These are phyloP conservation scores for Ypsolopha sequella DNA, from an alignment of 2,888 invertebrate genomes.

Conservation along the genomic window DNA sequence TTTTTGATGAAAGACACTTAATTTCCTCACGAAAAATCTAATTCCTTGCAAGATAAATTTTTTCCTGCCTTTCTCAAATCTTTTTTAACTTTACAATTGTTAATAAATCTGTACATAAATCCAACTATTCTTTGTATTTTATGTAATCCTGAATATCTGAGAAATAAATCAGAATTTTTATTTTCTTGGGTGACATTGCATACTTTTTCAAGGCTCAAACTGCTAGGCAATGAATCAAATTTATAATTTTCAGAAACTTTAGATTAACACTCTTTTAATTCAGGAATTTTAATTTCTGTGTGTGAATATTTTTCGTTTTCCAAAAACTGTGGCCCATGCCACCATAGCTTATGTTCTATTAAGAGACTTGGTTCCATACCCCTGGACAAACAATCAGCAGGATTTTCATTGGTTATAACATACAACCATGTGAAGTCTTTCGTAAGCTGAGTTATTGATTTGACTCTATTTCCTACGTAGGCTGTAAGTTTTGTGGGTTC, in stretches of 20 bases:
- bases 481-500: slow-evolving; percentile 6
- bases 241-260: neutral
- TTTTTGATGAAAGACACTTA: neutral
- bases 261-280: neutral
- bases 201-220: neutral
- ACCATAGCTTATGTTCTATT: slow-evolving; percentile 3
- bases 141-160: neutral
- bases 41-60: neutral
- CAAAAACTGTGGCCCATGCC: slow-evolving; percentile 3
- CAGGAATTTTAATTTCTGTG: too few relatives aligned
- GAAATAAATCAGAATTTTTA: neutral
- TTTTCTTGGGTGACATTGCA: neutral
- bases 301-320: neutral
- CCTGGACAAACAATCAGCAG: slow-evolving; percentile 8
- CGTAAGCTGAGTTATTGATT: slow-evolving; percentile 5
- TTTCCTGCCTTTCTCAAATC: neutral
- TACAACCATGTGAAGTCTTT: slow-evolving; percentile 8
- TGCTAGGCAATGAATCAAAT: too few relatives aligned
- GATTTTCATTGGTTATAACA: slow-evolving; percentile 8
- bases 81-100: neutral
- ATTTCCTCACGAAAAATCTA: neutral
- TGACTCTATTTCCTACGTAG: slow-evolving; percentile 12
- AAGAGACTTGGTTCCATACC: slow-evolving; percentile 7
- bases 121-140: neutral
- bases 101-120: neutral